These are phyloP conservation scores for Heliangelus exortis DNA, from an alignment of 2,797 vertebrate genomes.

Conservation along the genomic window DNA sequence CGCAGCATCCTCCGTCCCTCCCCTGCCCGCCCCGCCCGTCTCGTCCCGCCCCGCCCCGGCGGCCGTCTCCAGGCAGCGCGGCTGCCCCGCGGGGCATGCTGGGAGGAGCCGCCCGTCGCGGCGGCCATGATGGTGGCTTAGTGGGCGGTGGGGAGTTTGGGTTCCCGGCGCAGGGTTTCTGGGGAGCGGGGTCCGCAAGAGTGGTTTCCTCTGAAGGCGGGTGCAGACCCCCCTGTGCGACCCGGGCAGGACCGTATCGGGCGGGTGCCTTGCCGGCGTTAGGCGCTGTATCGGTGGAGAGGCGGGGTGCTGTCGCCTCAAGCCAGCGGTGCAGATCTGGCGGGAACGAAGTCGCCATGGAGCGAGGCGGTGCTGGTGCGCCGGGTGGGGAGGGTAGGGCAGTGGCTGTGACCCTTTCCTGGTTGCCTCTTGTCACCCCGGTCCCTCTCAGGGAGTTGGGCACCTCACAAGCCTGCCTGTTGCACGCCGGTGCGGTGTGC, in stretches of 20 bases:
- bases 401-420: fast-evolving
- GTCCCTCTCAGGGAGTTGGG: no score
- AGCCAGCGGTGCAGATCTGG: not conserved
- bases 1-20: not conserved
- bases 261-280: no score
- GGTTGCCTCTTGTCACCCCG: fast-evolving
- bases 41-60: slow-evolving; percentile 31
- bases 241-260: no score
- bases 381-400: no score
- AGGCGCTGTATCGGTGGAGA: fast-evolving
- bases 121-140: not conserved
- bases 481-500: fast-evolving
- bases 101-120: not conserved
- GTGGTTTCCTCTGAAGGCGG: fast-evolving
- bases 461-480: fast-evolving
- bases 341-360: fast-evolving
- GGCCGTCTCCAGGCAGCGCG: slow-evolving; percentile 3
- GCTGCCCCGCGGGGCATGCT: not conserved
- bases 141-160: no score
- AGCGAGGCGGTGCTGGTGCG: not conserved
- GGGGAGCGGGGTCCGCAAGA: fast-evolving
- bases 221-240: no score
- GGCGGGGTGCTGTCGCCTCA: not conserved
- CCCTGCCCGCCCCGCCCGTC: slow-evolving; percentile 13
- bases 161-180: fast-evolving